These are phyloP conservation scores for Callinectes sapidus DNA, from an alignment of 2,888 invertebrate genomes.

Conservation along the genomic window DNA sequence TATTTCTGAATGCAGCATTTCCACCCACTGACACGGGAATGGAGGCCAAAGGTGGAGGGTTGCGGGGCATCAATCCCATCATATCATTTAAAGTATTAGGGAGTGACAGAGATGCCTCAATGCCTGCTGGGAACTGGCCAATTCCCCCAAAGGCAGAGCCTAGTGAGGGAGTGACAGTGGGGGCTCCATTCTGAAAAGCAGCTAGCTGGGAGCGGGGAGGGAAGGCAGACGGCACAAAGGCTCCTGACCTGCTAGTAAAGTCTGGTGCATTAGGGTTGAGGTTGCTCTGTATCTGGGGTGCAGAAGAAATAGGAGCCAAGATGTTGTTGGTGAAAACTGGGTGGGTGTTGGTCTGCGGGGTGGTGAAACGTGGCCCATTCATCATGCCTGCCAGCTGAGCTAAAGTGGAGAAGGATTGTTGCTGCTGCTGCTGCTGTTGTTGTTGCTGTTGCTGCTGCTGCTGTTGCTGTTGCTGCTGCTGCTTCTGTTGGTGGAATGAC, in stretches of 20 bases:
- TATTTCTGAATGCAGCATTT: conserved; percentile 57
- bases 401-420: conserved; percentile 51
- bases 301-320: conserved; percentile 70
- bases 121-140: conserved; percentile 60
- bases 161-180: conserved; percentile 66
- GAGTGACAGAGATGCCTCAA: conserved; percentile 50
- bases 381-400: conserved; percentile 66
- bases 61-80: conserved; percentile 66
- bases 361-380: conserved; percentile 72
- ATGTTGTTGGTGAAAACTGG: conserved; percentile 71
- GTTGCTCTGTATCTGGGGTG: conserved; percentile 76
- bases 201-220: conserved; percentile 68
- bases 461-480: conserved; percentile 63
- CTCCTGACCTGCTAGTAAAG: conserved; percentile 81
- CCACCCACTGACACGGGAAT: conserved; percentile 60
- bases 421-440: conserved; percentile 70
- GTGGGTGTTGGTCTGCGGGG: conserved; percentile 71
- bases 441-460: conserved; percentile 59
- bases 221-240: conserved; percentile 69
- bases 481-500: conserved; percentile 63
- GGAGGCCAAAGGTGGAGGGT: conserved; percentile 56
- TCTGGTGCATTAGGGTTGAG: conserved; percentile 89
- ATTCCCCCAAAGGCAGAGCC: conserved; percentile 58
- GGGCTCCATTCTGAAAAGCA: conserved; percentile 70
- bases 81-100: conserved; percentile 55